Percentiles rank a stretch among this genome's conserved stretches.
Conservation (phyloP, 1,140 invertebrate species). For the Anoplophora glabripennis region DNA sequence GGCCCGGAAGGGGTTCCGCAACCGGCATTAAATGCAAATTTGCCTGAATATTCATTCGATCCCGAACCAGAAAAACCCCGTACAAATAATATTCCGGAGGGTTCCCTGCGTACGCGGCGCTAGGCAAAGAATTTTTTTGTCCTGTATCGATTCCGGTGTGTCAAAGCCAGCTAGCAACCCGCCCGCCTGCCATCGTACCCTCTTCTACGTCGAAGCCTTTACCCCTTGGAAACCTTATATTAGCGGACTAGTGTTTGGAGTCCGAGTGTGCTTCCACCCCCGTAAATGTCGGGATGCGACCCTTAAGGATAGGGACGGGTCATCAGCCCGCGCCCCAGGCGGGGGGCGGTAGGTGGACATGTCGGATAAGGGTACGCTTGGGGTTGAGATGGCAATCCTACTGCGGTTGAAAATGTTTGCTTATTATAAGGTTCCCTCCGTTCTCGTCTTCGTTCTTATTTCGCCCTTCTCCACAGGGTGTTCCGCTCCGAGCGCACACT, state of each 20-base stretch:
- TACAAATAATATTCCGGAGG: too few species aligned
- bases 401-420: constrained; percentile 31
- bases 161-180: constrained; percentile 22
- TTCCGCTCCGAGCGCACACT: too few species aligned
- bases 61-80: too few species aligned
- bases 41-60: too few species aligned
- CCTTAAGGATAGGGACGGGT: constrained; percentile 40
- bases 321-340: constrained; percentile 34
- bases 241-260: constrained; percentile 34
- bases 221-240: constrained; percentile 42
- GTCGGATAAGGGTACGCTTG: constrained; percentile 35
- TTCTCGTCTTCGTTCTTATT: background rate
- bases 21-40: too few species aligned
- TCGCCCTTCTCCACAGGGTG: too few species aligned
- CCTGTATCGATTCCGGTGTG: constrained; percentile 18
- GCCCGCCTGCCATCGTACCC: constrained; percentile 13
- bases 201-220: constrained; percentile 24
- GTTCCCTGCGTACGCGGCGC: too few species aligned
- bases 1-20: too few species aligned
- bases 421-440: constrained; percentile 13
- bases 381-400: constrained; percentile 30
- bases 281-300: constrained; percentile 26
- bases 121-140: too few species aligned
- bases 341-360: constrained; percentile 36
- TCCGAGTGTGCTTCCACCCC: constrained; percentile 29